Conservation (phyloP, 1,140 invertebrate species). For the Oscheius sp. region DNA sequence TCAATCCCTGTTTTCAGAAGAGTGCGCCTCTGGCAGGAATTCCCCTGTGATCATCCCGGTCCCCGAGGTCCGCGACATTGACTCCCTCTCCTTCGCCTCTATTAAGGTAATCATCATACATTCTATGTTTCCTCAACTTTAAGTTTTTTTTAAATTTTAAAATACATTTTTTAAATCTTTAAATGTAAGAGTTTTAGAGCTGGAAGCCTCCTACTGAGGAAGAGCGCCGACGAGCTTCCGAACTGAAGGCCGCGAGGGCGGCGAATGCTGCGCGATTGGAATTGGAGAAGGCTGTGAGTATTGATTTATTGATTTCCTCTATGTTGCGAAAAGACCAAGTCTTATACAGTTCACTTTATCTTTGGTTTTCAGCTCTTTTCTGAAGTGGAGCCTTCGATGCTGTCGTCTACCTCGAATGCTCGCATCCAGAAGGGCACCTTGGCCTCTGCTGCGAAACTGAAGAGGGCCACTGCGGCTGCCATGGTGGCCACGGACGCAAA, state of each 20-base stretch:
- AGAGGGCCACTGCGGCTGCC: background rate
- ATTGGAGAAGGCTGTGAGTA: background rate
- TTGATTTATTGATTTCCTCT: background rate
- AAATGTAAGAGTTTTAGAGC: too few species aligned
- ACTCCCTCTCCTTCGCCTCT: background rate
- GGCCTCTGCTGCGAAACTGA: background rate
- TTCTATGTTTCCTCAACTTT: too few species aligned
- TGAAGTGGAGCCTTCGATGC: background rate
- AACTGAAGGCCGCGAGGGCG: background rate
- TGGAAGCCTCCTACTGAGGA: background rate
- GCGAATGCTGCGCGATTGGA: background rate
- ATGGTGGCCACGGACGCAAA: background rate
- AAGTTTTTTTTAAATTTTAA: too few species aligned
- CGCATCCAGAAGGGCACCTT: background rate
- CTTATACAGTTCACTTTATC: too few species aligned
- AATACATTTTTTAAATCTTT: too few species aligned
- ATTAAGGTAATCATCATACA: too few species aligned
- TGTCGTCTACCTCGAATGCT: background rate
- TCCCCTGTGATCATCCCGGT: background rate
- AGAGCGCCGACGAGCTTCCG: background rate
- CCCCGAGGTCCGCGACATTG: background rate
- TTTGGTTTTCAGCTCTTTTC: background rate
- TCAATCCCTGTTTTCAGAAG: too few species aligned
- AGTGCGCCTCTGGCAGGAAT: background rate
- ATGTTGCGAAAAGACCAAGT: background rate